Percentiles rank a stretch among this genome's conserved stretches.
Conservation (phyloP, 2,113 vertebrate species). For the Callochromis pleurospilus region DNA sequence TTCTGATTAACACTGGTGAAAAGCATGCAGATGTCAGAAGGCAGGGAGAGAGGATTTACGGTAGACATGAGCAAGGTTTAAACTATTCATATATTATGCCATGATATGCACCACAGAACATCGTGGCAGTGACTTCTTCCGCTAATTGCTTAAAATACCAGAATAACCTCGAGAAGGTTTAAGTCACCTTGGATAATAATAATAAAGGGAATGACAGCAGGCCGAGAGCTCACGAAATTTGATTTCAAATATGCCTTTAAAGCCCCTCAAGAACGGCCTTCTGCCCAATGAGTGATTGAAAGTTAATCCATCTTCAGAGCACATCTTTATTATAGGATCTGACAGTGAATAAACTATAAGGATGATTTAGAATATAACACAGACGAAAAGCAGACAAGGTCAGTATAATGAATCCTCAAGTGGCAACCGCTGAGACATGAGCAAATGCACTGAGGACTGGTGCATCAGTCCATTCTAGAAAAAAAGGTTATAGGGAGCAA, state of each 20-base stretch:
- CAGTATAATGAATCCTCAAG: neutral
- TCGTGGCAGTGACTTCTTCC: neutral
- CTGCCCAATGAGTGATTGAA: slow-evolving; percentile 4
- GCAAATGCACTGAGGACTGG: neutral
- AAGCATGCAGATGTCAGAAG: neutral
- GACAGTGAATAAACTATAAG: slow-evolving; percentile 29
- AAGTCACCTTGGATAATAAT: neutral
- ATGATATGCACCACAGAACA: neutral
- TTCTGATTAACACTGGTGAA: neutral
- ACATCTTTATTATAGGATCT: slow-evolving; percentile 21
- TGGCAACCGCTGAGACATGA: slow-evolving; percentile 26
- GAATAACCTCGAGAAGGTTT: neutral
- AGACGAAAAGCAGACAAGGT: slow-evolving; percentile 45
- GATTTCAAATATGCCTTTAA: slow-evolving; percentile 34
- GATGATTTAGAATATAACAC: slow-evolving; percentile 18
- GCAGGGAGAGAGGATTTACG: neutral
- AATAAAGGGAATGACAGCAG: slow-evolving; percentile 1
- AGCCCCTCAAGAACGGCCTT: slow-evolving; percentile 19
- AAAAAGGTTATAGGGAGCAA: neutral
- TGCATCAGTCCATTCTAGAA: neutral
- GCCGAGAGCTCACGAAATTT: slow-evolving; percentile 12
- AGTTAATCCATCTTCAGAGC: slow-evolving; percentile 34
- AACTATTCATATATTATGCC: neutral
- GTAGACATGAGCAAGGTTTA: neutral
- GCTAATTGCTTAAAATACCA: slow-evolving; percentile 1